Base-by-base conservation (phyloP, 2,113 vertebrate genomes). In the Pycnonotus jocosus region DNA sequence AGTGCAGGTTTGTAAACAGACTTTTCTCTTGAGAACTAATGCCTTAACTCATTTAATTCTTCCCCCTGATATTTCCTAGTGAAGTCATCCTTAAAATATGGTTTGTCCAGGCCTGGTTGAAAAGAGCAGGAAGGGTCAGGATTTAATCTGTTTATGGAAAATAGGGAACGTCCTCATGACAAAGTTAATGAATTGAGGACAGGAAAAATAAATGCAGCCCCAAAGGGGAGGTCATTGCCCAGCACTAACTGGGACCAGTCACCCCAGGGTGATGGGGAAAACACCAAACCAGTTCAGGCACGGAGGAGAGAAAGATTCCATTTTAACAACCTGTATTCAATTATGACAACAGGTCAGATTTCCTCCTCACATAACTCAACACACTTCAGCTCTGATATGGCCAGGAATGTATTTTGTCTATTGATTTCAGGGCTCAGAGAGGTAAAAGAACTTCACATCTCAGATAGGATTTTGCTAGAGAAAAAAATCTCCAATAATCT, bases 1-100 rank as follows among this genome's bases (percentile, higher is more conserved):
- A 98, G 96, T 92, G 95, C 95, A 98, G 98, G 98, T 99, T 98
- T 98, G 98, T 98, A 99, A 99, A 99, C 98, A 98, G 97, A 98
- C 94, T 96, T 90, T 96, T 94, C 97, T 98, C 97, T 76, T 27
- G 97, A 98, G 98, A 98, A 97, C 86, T 85, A 94, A 95, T 92
- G 97, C 97, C 96, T 98, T 98, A 97, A 93, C 97, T 98, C 97
- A 94, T 97, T 96, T 97, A 94, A 98, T 98, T 98, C 96, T 88
- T 88, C 95, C 90, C 91, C 86, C 91, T 56, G 81, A 94, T 97
- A 97, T 96, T 97, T 97, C 94, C 96, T 93, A 93, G 77, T 95
- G 94, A 97, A 97, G 95, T 96, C 97, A 97, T 88, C 97, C 96
- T 95, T 96, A 97, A 98, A 97, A 97, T 90, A 69, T 0, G 72